phyloP scores from a whole-genome alignment of 2,797 vertebrate species.

The Poeciliopsis infans region DNA sequence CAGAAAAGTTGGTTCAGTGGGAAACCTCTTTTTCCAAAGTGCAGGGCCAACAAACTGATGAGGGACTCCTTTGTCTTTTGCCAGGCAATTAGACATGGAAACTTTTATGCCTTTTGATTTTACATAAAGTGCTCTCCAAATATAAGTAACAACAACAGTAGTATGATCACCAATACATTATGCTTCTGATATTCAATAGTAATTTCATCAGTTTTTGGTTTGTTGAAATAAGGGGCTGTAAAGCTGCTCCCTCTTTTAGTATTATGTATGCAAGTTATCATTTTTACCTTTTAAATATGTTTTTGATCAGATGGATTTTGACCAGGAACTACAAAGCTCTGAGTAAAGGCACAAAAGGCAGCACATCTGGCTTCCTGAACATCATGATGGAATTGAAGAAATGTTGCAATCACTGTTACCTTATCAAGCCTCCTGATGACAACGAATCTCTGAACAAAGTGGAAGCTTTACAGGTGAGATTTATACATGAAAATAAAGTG shows the following conservation, averaged over 20 bases:
- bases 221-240: background rate
- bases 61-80: too few species aligned
- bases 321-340: slow-evolving; percentile 99
- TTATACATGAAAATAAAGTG: background rate
- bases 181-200: background rate
- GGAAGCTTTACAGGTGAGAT: slow-evolving; percentile 92
- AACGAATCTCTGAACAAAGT: slow-evolving; percentile 92
- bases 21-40: too few species aligned
- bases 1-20: too few species aligned
- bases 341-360: slow-evolving; percentile 98
- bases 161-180: background rate
- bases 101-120: background rate
- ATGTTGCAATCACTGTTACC: slow-evolving; percentile 99
- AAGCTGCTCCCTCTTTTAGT: background rate
- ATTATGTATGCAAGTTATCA: background rate
- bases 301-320: slow-evolving; percentile 91
- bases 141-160: background rate
- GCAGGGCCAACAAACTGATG: too few species aligned
- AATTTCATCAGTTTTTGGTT: background rate
- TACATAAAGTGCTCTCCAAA: background rate
- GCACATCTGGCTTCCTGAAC: slow-evolving; percentile 98
- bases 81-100: background rate
- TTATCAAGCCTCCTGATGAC: slow-evolving; percentile 97
- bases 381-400: slow-evolving; percentile 99
- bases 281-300: background rate